Evolutionary conservation across 2,888 invertebrate species (phyloP).

Genomic region (Melanargia galathea): DNA sequence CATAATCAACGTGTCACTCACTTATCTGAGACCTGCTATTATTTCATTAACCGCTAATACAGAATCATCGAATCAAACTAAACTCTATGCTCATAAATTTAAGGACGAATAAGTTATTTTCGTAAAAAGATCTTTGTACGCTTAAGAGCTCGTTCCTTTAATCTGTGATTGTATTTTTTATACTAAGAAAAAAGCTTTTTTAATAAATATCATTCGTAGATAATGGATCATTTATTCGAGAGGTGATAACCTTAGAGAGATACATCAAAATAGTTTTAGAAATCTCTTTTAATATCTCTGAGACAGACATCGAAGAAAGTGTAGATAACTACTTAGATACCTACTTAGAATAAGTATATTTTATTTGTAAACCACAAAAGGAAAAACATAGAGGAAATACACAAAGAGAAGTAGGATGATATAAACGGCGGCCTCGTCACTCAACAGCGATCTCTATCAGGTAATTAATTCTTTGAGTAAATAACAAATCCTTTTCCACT

Average conservation of each 20-base stretch:
- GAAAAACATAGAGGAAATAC: too few relatives aligned
- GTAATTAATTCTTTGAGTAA: too few relatives aligned
- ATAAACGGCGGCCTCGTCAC: too few relatives aligned
- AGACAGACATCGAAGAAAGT: neutral
- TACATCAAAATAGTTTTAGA: neutral
- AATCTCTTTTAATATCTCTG: neutral
- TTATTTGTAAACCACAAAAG: too few relatives aligned
- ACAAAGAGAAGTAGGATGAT: too few relatives aligned
- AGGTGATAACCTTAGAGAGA: neutral
- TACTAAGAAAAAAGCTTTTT: neutral
- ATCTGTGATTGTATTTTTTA: constrained; percentile 25
- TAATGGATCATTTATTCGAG: neutral
- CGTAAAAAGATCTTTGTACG: constrained; percentile 12
- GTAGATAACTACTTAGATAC: neutral
- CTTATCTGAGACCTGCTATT: constrained; percentile 24
- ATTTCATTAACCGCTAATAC: constrained; percentile 22
- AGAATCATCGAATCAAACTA: neutral
- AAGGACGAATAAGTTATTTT: neutral
- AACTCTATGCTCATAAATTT: neutral
- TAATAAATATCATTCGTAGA: constrained; percentile 13
- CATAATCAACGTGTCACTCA: constrained; percentile 36
- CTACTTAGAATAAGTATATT: too few relatives aligned
- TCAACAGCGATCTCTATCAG: too few relatives aligned
- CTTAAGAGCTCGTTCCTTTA: constrained; percentile 16
- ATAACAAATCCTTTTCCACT: too few relatives aligned